Evolutionary conservation across 2,113 vertebrate species (phyloP).

Genomic region (Nesoenas mayeri): DNA sequence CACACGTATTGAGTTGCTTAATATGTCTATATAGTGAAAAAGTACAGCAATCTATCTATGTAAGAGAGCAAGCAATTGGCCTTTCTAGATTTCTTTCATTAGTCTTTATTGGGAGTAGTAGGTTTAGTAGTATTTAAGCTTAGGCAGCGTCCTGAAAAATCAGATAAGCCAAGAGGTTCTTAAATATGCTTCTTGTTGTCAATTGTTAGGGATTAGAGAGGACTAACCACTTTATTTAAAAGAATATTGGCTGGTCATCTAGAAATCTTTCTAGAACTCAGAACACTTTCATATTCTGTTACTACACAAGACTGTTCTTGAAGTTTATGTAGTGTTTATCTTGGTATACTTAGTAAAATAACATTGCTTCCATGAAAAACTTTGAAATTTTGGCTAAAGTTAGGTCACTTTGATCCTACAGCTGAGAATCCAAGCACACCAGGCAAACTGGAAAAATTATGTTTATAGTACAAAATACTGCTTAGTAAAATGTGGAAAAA

Average conservation of each 20-base stretch:
- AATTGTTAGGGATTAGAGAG: not conserved
- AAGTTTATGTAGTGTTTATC: not conserved
- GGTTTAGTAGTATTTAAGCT: not conserved
- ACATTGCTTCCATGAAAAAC: not conserved
- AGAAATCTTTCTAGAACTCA: not conserved
- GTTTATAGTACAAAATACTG: not conserved
- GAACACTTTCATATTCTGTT: not conserved
- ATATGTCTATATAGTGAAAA: not conserved
- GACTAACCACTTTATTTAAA: not conserved
- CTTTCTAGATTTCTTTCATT: not conserved
- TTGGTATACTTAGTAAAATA: not conserved
- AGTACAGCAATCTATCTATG: not conserved
- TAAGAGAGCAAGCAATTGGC: not conserved
- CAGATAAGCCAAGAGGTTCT: not conserved
- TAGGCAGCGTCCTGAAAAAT: slow-evolving; percentile 9
- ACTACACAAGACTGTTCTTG: not conserved
- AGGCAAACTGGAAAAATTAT: not conserved
- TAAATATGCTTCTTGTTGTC: not conserved
- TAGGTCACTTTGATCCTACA: not conserved
- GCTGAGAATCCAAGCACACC: not conserved
- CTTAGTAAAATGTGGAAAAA: not conserved
- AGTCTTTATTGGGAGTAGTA: not conserved
- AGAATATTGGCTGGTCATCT: not conserved
- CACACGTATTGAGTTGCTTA: not conserved
- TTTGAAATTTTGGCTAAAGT: not conserved